Base-by-base conservation (phyloP, 2,888 invertebrate genomes). In the Noctua janthe region DNA sequence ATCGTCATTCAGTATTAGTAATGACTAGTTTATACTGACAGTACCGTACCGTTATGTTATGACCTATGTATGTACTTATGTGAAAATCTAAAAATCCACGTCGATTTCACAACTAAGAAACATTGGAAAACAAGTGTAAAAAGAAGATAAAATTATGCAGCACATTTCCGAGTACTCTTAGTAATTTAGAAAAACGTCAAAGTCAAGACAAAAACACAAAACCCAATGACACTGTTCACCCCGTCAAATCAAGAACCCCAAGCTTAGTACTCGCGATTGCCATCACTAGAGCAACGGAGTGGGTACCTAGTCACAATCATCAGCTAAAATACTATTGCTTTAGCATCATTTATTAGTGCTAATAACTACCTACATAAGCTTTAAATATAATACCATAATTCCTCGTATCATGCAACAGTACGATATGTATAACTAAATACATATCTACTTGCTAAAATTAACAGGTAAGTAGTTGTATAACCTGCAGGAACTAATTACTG, bases 401-500 rank as follows among this genome's bases (percentile, higher is more conserved):
- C 20, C 49, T 49, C 15, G 15, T 17, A 6, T 51, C 51, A 54
- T 54, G 7, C 20, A 54, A 20, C 6, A 20, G 54, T 17, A 56
- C 56, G 23, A 23, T 56, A 56, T 10, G 0, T 56, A 23, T 56
- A 56, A 11, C 56, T 56, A n/a, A 56, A 56, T 56, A 56, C 3
- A 23, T 56, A 23, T 2, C 2, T 8, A 54, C 8, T 54, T 8
- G 54, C 20, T 23, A 54, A 54, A 54, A 49, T 47, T 47, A 47
- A 47, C 47, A 47, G 39, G 39, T 39, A 39, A 2, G 47, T 47
- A 47, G 47, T 20, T 64, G 13, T 13, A 67, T 80, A 82, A 43
- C 62, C 69, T 70, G 13, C 39, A 51, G 56, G 49, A 85, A 81
- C 39, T n/a, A 81, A 71, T 73, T 56, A 47, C 43, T 70, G 43